Percentiles rank a stretch among this genome's conserved stretches.
These are phyloP conservation scores for Rambutsinella grinnellia DNA, from an alignment of 2,888 invertebrate species.

Conservation along the genomic window DNA sequence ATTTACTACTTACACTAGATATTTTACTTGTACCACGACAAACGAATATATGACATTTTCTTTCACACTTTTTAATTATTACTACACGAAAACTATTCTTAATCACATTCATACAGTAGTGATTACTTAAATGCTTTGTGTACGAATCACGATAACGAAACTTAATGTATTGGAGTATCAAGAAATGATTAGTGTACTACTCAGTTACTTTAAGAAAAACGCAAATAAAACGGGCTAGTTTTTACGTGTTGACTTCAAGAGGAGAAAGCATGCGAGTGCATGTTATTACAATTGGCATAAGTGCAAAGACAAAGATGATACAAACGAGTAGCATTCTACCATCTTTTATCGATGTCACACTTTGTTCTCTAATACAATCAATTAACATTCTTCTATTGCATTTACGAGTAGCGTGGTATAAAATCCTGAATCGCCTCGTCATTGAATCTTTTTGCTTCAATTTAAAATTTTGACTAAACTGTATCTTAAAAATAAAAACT, in stretches of 20 bases:
- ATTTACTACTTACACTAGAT: background rate
- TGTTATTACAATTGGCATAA: no score
- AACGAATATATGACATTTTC: background rate
- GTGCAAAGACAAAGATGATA: no score
- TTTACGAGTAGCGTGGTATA: constrained; percentile 48
- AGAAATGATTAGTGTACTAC: constrained; percentile 9
- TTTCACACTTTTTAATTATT: background rate
- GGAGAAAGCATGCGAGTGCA: no score
- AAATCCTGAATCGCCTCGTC: constrained; percentile 35
- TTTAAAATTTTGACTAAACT: constrained; percentile 33
- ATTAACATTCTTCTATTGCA: background rate
- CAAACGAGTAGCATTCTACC: no score
- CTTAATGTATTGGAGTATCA: constrained; percentile 28
- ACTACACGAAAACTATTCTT: background rate
- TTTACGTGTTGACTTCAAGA: background rate
- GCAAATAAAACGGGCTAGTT: background rate
- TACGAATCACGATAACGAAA: background rate
- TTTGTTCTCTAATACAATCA: no score
- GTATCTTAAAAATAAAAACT: constrained; percentile 21
- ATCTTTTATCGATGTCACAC: no score
- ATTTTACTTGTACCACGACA: background rate
- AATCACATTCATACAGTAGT: background rate
- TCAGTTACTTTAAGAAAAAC: background rate
- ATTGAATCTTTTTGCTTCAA: constrained; percentile 26
- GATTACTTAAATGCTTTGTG: background rate